Conservation (phyloP, 2,113 vertebrate species). For the Pteropus alecto region DNA sequence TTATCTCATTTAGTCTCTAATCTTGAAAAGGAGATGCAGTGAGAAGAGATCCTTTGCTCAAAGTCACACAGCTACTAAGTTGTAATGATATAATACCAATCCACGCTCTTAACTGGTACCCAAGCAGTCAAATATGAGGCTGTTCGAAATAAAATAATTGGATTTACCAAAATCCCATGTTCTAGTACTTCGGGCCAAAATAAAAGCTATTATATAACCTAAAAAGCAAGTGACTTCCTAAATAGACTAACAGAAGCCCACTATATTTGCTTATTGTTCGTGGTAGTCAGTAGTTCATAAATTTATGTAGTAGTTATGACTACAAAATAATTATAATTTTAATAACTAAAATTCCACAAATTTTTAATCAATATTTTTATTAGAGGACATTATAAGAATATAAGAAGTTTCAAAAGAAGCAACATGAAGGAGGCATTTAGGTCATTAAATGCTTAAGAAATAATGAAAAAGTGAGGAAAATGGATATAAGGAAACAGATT, state of each 20-base stretch:
- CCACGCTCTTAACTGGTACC: background rate
- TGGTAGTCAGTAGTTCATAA: background rate
- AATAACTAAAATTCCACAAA: background rate
- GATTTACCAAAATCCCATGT: background rate
- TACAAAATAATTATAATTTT: background rate
- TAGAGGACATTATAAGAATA: background rate
- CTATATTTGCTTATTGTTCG: background rate
- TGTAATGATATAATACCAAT: background rate
- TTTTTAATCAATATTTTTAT: background rate
- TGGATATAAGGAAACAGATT: background rate
- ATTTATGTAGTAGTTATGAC: background rate
- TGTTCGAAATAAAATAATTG: background rate
- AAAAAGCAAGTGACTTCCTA: constrained; percentile 8
- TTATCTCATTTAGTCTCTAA: background rate
- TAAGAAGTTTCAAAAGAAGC: background rate
- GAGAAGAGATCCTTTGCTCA: background rate
- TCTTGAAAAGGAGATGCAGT: background rate
- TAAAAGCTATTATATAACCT: background rate
- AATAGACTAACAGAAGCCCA: background rate
- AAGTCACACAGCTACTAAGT: background rate
- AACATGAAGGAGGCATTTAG: background rate
- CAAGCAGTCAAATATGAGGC: background rate
- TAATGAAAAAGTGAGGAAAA: background rate
- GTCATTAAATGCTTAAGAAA: background rate
- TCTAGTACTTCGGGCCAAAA: background rate